Percentiles rank a stretch among this genome's conserved stretches.
Evolutionary conservation across 2,113 vertebrate species (phyloP).

Genomic region (Phrynosoma blainvillii): DNA sequence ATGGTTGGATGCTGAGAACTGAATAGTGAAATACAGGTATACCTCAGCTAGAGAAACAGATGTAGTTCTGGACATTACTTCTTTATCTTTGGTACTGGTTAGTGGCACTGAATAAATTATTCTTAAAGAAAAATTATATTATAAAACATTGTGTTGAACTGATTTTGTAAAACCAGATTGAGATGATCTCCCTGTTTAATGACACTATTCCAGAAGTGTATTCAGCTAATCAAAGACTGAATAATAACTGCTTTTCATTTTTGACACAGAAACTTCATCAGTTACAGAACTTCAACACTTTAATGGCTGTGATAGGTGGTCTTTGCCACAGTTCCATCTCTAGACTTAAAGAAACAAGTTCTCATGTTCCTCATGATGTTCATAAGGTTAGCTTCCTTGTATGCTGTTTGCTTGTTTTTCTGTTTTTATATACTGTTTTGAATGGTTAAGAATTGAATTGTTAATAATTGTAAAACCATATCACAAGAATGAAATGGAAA

Average conservation of each 20-base stretch:
- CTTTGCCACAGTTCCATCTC: constrained; percentile 96
- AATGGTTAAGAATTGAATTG: not conserved
- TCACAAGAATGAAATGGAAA: not conserved
- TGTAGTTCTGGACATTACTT: not conserved
- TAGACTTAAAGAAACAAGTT: constrained; percentile 94
- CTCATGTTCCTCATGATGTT: constrained; percentile 88
- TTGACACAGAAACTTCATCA: constrained; percentile 86
- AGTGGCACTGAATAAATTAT: not conserved
- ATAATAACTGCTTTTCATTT: constrained; percentile 18
- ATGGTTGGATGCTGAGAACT: not conserved
- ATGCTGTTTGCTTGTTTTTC: not conserved
- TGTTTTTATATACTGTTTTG: not conserved
- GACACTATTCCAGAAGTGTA: constrained; percentile 5
- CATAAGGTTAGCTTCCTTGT: constrained; percentile 83
- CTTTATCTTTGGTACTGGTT: not conserved
- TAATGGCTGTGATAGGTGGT: constrained; percentile 97
- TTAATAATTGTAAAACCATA: not conserved
- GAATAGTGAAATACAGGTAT: not conserved
- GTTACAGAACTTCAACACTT: constrained; percentile 94
- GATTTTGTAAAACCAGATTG: not conserved
- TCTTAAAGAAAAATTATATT: not conserved
- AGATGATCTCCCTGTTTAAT: not conserved
- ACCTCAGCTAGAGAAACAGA: not conserved
- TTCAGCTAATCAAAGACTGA: constrained; percentile 2
- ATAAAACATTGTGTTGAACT: not conserved